These are phyloP conservation scores for Prinia subflava DNA, from an alignment of 2,113 vertebrate species.

Conservation along the genomic window DNA sequence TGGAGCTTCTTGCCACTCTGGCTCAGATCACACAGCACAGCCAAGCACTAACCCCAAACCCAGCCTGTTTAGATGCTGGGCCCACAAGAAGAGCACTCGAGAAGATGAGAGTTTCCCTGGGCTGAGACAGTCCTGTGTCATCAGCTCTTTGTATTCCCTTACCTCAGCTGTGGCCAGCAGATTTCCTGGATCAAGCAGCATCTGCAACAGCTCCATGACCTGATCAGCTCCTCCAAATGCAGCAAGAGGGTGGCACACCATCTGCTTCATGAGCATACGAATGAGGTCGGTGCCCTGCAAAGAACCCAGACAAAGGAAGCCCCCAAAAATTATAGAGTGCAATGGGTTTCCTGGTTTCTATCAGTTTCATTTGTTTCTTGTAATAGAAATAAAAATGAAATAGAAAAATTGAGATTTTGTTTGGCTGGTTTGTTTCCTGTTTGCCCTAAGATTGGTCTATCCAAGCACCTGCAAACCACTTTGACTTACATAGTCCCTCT, in stretches of 20 bases:
- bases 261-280: conserved; percentile 93
- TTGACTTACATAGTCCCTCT: conserved; percentile 88
- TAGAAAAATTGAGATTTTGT: neutral
- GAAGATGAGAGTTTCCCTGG: neutral
- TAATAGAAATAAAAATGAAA: neutral
- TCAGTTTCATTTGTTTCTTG: neutral
- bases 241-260: conserved; percentile 91
- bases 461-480: neutral
- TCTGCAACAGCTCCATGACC: conserved; percentile 90
- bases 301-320: neutral
- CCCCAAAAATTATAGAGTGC: neutral
- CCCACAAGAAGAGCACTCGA: neutral
- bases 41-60: neutral
- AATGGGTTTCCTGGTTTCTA: neutral
- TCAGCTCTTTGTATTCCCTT: conserved; percentile 65
- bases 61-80: neutral
- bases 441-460: neutral
- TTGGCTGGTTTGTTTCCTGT: neutral
- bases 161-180: conserved; percentile 93
- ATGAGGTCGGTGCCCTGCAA: conserved; percentile 91
- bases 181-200: conserved; percentile 93
- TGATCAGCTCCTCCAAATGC: conserved; percentile 93
- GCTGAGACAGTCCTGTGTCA: conserved; percentile 5
- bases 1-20: neutral
- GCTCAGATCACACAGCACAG: neutral